Base-by-base conservation (phyloP, 2,797 vertebrate species). In the Rachycentron canadum region DNA sequence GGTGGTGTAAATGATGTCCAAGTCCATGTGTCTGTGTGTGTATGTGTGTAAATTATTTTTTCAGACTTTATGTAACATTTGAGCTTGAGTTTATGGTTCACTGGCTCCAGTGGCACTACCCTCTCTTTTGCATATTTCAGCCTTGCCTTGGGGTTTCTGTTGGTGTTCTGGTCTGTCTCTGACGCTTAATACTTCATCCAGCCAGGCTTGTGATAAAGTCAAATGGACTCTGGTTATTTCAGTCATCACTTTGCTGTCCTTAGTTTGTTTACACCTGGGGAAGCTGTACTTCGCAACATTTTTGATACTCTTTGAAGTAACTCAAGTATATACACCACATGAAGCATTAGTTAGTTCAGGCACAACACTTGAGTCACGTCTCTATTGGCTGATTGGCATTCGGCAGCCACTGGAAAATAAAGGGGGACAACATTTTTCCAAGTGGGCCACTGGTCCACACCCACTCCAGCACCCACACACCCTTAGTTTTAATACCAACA, bases 31-130 rank as follows among this genome's bases (percentile, higher is more conserved):
- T 47, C 2, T 49, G 14, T 25, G 17, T 7, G 10, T 53, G 47
- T 23, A 30, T 38, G 16, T 40, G 34, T 53, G 23, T 25, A 30
- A 69, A 52, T 70, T 36, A 78, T 53, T 34, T 53, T 60, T 62
- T 77, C 34, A 57, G 55, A 40, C 23, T 77, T 90, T 88, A 84
- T 66, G 34, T 82, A 88, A 87, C 68, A 56, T 47, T n/a, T 1
- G 8, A 56, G 17, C 57, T 23, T 21, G 53, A 17, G 40, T 79
- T 81, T 62, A 75, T 61, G 76, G 64, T 68, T 77, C 61, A 28
- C 45, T 36, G 55, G 52, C 25, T 87, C 19, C 21, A 5, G 43
- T 53, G 70, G 47, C 55, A 67, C 32, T 57, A 43, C 10, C 14
- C 43, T 49, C 52, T 72, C 30, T 52, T 80, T 73, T 63, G 34